Conservation (phyloP, 2,888 invertebrate species). For the Craniophora ligustri region DNA sequence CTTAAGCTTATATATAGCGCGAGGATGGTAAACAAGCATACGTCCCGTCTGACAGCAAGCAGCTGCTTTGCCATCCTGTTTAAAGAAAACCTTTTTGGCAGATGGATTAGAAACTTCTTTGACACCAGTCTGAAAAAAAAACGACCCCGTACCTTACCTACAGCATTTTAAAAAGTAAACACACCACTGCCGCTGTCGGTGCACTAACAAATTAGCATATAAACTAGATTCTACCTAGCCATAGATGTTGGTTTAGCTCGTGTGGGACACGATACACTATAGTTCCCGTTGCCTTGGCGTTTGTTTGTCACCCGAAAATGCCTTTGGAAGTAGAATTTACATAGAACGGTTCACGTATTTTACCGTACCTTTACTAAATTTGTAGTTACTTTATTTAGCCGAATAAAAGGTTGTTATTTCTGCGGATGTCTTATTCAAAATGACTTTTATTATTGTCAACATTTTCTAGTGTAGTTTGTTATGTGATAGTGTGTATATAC, state of each 20-base stretch:
- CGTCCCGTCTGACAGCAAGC: no score
- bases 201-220: constrained; percentile 29
- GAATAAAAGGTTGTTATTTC: neutral
- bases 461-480: no score
- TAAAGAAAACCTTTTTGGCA: no score
- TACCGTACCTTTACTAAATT: neutral
- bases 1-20: no score
- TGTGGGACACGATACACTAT: neutral
- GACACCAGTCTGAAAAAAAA: no score
- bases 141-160: neutral
- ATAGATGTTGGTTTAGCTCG: neutral
- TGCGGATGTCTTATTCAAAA: no score
- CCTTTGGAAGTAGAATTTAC: neutral
- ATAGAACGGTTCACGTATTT: neutral
- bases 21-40: no score
- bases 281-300: neutral
- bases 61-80: no score
- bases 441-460: no score
- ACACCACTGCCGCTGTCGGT: constrained; percentile 1
- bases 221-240: constrained; percentile 14
- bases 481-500: no score
- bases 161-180: neutral
- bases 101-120: no score
- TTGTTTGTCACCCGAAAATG: neutral
- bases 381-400: neutral